Evolutionary conservation across 2,888 invertebrate genomes (phyloP), one percentile per base, ranked within the genome.

Genomic region (Patella depressa): DNA sequence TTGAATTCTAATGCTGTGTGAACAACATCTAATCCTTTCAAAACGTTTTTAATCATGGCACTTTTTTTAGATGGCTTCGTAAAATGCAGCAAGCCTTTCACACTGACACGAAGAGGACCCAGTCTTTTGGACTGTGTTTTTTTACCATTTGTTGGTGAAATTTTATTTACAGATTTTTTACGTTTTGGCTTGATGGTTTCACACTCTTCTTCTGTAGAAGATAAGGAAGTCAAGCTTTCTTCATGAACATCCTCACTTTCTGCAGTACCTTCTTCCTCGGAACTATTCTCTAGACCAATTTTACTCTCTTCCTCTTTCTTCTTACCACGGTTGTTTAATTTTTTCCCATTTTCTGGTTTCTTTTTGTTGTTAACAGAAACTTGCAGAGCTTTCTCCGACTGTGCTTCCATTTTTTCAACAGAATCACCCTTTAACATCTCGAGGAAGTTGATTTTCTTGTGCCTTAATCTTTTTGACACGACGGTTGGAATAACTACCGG

Each of bases 371-470:
- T 24, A 65, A 65, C 65, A 65, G 65, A 24, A 12, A 24, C 12
- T 65, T n/a, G 57, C 65, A 59, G 11, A 53, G 74, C 53, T 59
- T 59, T 74, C 45, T 45, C 19, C 14, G 29, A 53, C n/a, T 80
- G 78, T 14, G 79, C 83, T 7, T 76, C 29, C 2, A 59, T 69
- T 24, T 83, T 80, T 24, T 78, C 77, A 12, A 78, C 75, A 9
- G 85, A 82, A 77, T 88, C 88, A 17, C 89, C 90, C 45, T 86
- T 85, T 55, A 88, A 78, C 84, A 90, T 83, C 79, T 88, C 88
- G 3, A 89, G 80, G 75, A 89, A 90, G 79, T 87, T 87, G 19
- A 90, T 86, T 78, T 90, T 90, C 81, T 89, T 90, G 81, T 90
- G 88, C 3, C 89, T 78, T 9, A 89, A 85, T 2, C 88, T 76